Evolutionary conservation across 1,140 invertebrate genomes (phyloP), one percentile per base, ranked within the genome.

Genomic region (Cecropterus lyciades): DNA sequence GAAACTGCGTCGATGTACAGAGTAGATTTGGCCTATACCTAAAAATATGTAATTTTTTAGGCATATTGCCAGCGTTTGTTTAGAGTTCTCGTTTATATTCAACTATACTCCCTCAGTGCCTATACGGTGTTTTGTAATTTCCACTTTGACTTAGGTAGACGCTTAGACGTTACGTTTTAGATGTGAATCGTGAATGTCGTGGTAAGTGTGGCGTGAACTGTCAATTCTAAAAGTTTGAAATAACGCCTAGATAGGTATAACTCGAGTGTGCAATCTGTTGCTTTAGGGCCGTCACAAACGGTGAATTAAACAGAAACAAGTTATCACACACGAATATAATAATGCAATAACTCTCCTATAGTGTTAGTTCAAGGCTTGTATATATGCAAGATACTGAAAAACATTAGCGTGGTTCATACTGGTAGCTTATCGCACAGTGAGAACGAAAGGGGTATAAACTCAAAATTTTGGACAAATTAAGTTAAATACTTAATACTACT

Each of bases 181-280:
- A 20, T 51, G 48, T 51, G 46, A 6, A n/a, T 48, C 13, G n/a
- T 51, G 20, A 27, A 27, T 13, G 17, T 10, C 7, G 37, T 40
- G 10, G 15, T 27, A 27, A 10, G n/a, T 27, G 48, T 27, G 11
- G 16, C 37, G 55, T 16, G 11, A 13, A 48, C 17, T 51, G 48
- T 51, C 48, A 51, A 51, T 51, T 51, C 20, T 51, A 20, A 48
- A 48, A n/a, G 48, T 51, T 51, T 27, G 11, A 51, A 48, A 24
- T 10, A 33, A 33, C 30, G 30, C 30, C 30, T 33, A 33, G 30
- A 9, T 11, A 13, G 13, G 27, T n/a, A 1, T 9, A 40, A 2
- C 37, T 40, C 10, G 9, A 40, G n/a, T 13, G 37, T 40, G 37
- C 37, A 40, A 40, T 40, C 9, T 33, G 30, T 33, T 11, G 37